Conservation (phyloP, 2,888 invertebrate genomes). For the Leptarthrus brevirostris region DNA sequence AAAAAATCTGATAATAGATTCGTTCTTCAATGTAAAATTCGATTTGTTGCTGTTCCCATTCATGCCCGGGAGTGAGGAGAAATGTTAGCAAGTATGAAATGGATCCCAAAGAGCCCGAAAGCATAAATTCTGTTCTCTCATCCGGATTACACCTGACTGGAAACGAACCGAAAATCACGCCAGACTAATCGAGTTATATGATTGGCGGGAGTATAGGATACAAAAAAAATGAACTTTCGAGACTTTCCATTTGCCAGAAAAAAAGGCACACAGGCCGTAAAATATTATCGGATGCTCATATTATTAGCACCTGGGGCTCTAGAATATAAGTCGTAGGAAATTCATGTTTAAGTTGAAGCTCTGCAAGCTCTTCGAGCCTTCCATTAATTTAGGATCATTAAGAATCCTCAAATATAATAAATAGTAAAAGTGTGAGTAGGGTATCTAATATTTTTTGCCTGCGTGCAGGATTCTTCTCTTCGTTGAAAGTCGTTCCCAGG, state of each 20-base stretch:
- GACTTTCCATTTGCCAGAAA: not conserved
- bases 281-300: not conserved
- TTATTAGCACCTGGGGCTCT: slow-evolving; percentile 12
- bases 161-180: slow-evolving; percentile 40
- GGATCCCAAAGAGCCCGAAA: slow-evolving; percentile 5
- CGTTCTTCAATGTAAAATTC: slow-evolving; percentile 23
- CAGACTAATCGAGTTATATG: slow-evolving; percentile 35
- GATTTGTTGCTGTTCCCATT: slow-evolving; percentile 35
- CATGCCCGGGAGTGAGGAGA: not conserved
- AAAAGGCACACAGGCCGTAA: not conserved
- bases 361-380: not conserved
- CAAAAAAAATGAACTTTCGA: not conserved
- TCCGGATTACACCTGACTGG: slow-evolving; percentile 21
- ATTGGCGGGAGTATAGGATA: slow-evolving; percentile 7
- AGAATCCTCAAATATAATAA: not conserved
- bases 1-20: slow-evolving; percentile 34
- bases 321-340: not conserved
- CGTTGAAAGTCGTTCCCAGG: too few species aligned
- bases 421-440: not conserved
- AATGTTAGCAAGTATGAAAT: not conserved
- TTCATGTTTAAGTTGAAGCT: too few species aligned
- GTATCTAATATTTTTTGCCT: not conserved
- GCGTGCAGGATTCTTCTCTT: not conserved
- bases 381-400: slow-evolving; percentile 27
- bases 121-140: slow-evolving; percentile 27